Conservation (phyloP, 2,113 vertebrate genomes). For the Ictidomys tridecemlineatus region DNA sequence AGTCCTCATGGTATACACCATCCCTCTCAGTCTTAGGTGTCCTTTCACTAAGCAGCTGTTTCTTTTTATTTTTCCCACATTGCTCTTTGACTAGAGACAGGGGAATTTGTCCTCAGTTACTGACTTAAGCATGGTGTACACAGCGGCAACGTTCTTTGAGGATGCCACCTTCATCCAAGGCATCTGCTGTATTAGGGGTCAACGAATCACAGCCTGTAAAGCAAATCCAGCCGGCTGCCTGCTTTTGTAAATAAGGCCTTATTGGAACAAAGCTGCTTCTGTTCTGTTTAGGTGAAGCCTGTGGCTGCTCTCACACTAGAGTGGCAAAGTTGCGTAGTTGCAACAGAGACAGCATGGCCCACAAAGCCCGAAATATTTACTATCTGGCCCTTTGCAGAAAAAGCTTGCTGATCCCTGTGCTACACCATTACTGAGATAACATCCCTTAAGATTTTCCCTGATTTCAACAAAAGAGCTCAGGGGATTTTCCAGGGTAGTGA, state of each 20-base stretch:
- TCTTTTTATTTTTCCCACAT: background rate
- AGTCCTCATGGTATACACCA: background rate
- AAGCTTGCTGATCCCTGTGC: constrained; percentile 13
- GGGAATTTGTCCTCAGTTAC: background rate
- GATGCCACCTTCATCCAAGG: background rate
- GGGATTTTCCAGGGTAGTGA: background rate
- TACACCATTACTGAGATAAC: background rate
- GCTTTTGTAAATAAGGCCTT: constrained; percentile 50
- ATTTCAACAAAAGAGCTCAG: constrained; percentile 50
- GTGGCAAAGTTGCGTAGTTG: background rate
- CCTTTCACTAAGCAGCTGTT: background rate
- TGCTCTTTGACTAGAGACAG: background rate
- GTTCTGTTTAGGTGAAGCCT: background rate
- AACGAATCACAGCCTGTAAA: background rate
- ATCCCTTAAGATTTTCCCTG: background rate
- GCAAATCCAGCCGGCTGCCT: constrained; percentile 1
- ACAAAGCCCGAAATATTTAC: constrained; percentile 61
- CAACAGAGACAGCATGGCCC: background rate
- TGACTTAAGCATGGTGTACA: background rate
- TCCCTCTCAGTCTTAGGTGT: background rate
- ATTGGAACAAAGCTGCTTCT: constrained; percentile 16
- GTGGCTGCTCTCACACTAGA: background rate
- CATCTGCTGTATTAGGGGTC: background rate
- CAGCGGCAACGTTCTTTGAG: background rate
- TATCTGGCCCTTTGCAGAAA: background rate